Percentiles rank a stretch among this genome's conserved stretches.
phyloP scores from a whole-genome alignment of 2,113 vertebrate species.

The Ahaetulla prasina region DNA sequence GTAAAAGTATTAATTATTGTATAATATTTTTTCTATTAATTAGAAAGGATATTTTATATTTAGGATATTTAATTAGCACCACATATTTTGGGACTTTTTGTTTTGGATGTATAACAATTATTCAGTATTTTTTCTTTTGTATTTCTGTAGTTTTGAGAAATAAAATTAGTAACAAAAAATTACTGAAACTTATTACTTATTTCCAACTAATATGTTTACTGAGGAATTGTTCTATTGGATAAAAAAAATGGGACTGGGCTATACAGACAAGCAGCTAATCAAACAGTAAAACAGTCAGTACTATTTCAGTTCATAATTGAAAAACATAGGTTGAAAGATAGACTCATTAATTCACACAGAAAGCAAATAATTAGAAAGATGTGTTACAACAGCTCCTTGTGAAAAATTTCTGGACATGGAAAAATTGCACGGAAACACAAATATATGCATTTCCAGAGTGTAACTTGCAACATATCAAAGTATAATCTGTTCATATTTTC shows the following conservation, averaged over 20 bases:
- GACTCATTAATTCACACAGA: not conserved
- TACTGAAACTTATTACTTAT: not conserved
- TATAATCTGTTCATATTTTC: not conserved
- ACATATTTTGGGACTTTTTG: not conserved
- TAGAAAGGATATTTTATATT: not conserved
- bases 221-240: not conserved
- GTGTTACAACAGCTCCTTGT: not conserved
- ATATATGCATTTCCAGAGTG: not conserved
- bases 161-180: not conserved
- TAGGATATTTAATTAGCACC: not conserved
- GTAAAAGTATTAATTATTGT: not conserved
- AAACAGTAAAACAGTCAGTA: too few species aligned
- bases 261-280: not conserved
- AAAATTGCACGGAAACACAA: not conserved
- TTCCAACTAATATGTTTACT: not conserved
- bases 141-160: not conserved
- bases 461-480: not conserved
- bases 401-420: not conserved
- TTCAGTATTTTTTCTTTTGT: not conserved
- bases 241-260: not conserved
- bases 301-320: not conserved
- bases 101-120: not conserved
- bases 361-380: not conserved
- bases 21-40: not conserved
- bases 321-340: not conserved